phyloP scores from a whole-genome alignment of 2,113 vertebrate species.

The Menidia beryllina region DNA sequence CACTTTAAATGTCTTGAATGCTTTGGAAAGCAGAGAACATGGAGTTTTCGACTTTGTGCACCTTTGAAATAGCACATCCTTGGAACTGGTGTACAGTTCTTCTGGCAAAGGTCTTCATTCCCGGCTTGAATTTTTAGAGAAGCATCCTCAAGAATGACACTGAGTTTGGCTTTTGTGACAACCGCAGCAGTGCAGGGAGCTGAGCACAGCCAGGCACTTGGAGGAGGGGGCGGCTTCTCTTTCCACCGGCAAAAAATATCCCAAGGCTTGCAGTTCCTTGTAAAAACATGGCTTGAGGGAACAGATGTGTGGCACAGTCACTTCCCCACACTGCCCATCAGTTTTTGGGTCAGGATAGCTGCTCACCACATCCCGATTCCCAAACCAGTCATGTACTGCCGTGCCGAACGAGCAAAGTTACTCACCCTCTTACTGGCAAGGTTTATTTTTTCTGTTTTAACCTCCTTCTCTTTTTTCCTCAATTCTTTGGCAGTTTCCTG shows the following conservation, averaged over 20 bases:
- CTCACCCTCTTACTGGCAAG: slow-evolving; percentile 45
- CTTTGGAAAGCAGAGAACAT: neutral
- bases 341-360: slow-evolving; percentile 52
- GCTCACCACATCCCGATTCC: slow-evolving; percentile 22
- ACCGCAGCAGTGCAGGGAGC: slow-evolving; percentile 17
- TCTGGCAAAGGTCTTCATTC: slow-evolving; percentile 24
- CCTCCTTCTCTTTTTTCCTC: neutral
- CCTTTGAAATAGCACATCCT: no score
- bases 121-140: slow-evolving; percentile 24
- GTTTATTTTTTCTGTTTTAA: slow-evolving; percentile 29
- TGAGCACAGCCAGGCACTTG: slow-evolving; percentile 27
- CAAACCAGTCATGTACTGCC: slow-evolving; percentile 24
- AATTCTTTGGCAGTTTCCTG: slow-evolving; percentile 32
- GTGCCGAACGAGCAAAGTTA: slow-evolving; percentile 46
- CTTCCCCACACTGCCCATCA: slow-evolving; percentile 18
- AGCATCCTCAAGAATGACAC: slow-evolving; percentile 35
- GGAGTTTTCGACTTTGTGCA: neutral
- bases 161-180: slow-evolving; percentile 43
- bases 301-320: slow-evolving; percentile 50
- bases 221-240: slow-evolving; percentile 1
- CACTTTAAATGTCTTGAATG: neutral
- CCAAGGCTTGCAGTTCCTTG: slow-evolving; percentile 33
- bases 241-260: slow-evolving; percentile 42
- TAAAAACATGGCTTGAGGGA: slow-evolving; percentile 43
- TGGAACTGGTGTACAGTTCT: slow-evolving; percentile 10